Base-by-base conservation (phyloP, 2,888 invertebrate genomes). In the Eubasilissa splendida region DNA sequence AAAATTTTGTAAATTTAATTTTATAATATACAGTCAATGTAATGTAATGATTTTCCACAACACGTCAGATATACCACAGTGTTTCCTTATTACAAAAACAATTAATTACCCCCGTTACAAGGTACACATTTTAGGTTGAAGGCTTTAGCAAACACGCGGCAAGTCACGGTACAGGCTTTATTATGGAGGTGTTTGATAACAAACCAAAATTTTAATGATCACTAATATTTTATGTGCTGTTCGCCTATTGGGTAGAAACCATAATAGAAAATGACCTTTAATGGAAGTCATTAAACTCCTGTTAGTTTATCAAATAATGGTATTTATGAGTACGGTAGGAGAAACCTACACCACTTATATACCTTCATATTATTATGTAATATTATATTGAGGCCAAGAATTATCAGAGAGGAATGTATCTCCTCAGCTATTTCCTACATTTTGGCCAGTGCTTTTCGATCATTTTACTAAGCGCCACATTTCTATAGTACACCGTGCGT, bases 171-270 rank as follows among this genome's bases (percentile, higher is more conserved):
- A 31, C 42, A 33, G 33, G 12, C 63, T 33, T 63, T 33, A 63
- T 63, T 63, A 63, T 63, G 31, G 63, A 33, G 33, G 63, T 33
- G 63, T 63, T 63, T 42, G 63, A 42, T 63, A 63, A 63, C 63
- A 63, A 63, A 10, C 63, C 63, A 42, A 42, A 33, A 7, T n/a
- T 63, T 63, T 33, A 63, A 63, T 31, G 63, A 63, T 63, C 63
- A 63, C 63, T 63, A 33, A 63, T 33, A 63, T 63, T 63, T 63
- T 33, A 63, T 33, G 63, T 12, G 33, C 42, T 63, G 42, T 33
- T 33, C 33, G 63, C 63, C 5, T 63, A 63, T 63, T 63, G 63
- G 63, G 54, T 22, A 11, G 53, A 11, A 7, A 73, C 54, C 42
- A 63, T 33, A 63, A 63, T 33, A 63, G 31, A 33, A 42, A 63